Base-by-base conservation (phyloP, 1,140 invertebrate species). In the Venturia canescens region DNA sequence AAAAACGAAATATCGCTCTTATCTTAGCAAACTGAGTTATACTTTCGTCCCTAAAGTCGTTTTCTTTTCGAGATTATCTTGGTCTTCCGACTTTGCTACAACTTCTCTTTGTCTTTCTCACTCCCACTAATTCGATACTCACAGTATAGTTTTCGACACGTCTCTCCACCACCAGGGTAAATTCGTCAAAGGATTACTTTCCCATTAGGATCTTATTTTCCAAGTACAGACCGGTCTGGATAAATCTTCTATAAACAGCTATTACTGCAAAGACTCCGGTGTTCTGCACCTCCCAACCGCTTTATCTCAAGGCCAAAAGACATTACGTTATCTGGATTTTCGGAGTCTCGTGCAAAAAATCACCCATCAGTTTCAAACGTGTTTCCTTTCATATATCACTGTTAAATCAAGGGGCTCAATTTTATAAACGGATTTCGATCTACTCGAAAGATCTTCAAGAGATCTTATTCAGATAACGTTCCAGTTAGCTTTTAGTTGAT, bases 201-300 rank as follows among this genome's bases (percentile, higher is more conserved):
- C 84, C 88, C 87, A 90, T 90, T 90, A 90, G 88, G 87, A 87
- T 87, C 87, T 87, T 87, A 86, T 88, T 86, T 87, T 83, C 75
- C 77, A 74, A 76, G 83, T 84, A 89, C 88, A 88, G 89, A 89
- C 89, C 87, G 88, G 70, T 83, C 74, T 76, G 53, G 57, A 75
- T n/a, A 72, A 34, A 79, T 66, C 34, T 27, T 53, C 70, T 76
- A 27, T 63, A 50, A 72, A 72, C 75, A 57, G 27, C 80, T 81
- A 82, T 83, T 81, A 86, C 38, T 81, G 63, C 80, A 84, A 69
- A 23, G 7, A 69, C n/a, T 16, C 18, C 4, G 18, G 26, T 69
- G 2, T 69, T 69, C 29, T 18, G n/a, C 29, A 31, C 29, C 15
- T 31, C 5, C 66, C 29, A 9, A 31, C 15, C 11, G 6, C 66